A percentile compares a stretch with the other conserved stretches of the same genome.
Evolutionary conservation across 2,797 vertebrate species (phyloP).

Genomic region (Acanthopagrus latus): DNA sequence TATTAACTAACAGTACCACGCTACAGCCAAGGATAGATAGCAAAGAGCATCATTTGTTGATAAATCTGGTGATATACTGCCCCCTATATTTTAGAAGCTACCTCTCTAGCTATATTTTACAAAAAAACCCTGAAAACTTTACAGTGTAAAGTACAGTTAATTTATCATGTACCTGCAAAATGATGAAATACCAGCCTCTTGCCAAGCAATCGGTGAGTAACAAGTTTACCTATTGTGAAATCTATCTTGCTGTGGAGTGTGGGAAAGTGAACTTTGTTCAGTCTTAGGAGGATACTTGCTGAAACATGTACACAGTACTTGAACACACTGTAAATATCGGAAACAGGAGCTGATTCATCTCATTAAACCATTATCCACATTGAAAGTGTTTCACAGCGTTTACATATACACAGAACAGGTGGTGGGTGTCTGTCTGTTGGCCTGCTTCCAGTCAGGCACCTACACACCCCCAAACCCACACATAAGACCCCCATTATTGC

Average conservation of each 20-base stretch:
- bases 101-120: too few relatives aligned
- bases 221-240: slow-evolving; percentile 16
- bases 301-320: not conserved
- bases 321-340: slow-evolving; percentile 11
- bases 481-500: not conserved
- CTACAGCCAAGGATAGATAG: too few relatives aligned
- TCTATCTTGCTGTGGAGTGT: not conserved
- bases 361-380: not conserved
- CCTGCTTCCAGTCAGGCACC: not conserved
- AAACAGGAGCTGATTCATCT: slow-evolving; percentile 12
- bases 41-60: too few relatives aligned
- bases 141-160: too few relatives aligned
- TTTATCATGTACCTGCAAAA: not conserved
- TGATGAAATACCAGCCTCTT: not conserved
- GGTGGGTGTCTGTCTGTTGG: not conserved
- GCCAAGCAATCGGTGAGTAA: not conserved
- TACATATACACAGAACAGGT: not conserved
- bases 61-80: too few relatives aligned
- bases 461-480: too few relatives aligned
- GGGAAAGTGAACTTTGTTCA: slow-evolving; percentile 43
- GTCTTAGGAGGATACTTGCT: slow-evolving; percentile 30
- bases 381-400: not conserved
- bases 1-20: too few relatives aligned
- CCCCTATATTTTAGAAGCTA: too few relatives aligned
- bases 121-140: too few relatives aligned